A percentile compares a stretch with the other conserved stretches of the same genome.
Conservation (phyloP, 1,140 invertebrate genomes). For the Colletes gigas region DNA sequence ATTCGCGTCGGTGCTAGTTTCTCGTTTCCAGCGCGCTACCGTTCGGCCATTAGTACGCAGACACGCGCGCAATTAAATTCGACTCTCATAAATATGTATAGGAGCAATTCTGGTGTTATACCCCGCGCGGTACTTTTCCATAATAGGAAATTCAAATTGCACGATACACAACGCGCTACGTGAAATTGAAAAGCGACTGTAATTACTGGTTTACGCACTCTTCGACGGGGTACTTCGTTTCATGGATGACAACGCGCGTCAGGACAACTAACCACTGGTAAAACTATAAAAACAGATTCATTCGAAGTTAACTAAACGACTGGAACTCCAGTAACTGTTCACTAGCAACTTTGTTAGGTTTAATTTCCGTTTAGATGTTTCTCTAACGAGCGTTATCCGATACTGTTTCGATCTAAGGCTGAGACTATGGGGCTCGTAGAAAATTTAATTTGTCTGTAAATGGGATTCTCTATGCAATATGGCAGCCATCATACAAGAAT, state of each 20-base stretch:
- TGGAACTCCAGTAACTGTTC: too few species aligned
- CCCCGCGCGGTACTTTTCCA: slow-evolving; percentile 23
- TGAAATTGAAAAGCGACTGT: slow-evolving; percentile 3
- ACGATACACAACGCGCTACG: neutral
- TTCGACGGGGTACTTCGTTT: neutral
- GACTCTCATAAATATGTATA: slow-evolving; percentile 37
- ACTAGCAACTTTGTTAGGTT: too few species aligned
- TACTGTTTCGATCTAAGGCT: too few species aligned
- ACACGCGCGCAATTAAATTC: slow-evolving; percentile 39
- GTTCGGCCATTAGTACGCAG: slow-evolving; percentile 6
- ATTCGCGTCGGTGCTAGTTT: neutral
- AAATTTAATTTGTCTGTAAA: too few species aligned
- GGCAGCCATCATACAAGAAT: too few species aligned
- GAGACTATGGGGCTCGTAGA: too few species aligned
- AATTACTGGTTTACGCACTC: neutral
- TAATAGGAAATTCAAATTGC: slow-evolving; percentile 44
- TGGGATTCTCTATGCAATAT: too few species aligned
- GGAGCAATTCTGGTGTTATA: slow-evolving; percentile 19
- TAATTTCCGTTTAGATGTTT: too few species aligned
- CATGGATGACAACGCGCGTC: neutral
- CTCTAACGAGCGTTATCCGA: too few species aligned
- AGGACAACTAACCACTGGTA: too few species aligned
- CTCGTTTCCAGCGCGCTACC: neutral
- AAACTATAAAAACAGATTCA: too few species aligned
- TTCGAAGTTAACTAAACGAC: too few species aligned